phyloP scores from a whole-genome alignment of 2,113 vertebrate genomes.

The Crypturellus undulatus region DNA sequence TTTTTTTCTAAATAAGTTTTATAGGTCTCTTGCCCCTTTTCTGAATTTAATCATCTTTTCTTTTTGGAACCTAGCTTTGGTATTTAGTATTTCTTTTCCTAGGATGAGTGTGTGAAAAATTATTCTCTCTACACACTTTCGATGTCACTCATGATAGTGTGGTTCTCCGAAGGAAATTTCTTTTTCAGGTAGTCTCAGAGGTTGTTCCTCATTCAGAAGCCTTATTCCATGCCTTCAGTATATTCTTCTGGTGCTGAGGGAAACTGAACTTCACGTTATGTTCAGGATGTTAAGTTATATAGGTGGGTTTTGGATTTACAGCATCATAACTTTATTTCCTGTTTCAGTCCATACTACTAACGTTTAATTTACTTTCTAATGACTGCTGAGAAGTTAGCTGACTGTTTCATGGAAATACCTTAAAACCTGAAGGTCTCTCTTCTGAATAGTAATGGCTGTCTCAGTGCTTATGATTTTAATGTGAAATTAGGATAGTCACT shows the following conservation, averaged over 20 bases:
- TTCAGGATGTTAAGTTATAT: neutral
- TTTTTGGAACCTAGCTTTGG: neutral
- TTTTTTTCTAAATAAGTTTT: neutral
- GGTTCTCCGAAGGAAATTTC: neutral
- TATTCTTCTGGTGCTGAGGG: neutral
- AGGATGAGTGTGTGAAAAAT: neutral
- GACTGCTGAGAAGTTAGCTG: neutral
- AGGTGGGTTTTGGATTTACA: neutral
- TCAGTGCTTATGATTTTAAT: slow-evolving; percentile 28
- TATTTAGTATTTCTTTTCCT: neutral
- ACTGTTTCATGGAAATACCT: neutral
- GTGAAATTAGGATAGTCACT: slow-evolving; percentile 34
- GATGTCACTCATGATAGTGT: neutral
- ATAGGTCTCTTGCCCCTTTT: rapidly evolving
- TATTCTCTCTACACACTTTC: rapidly evolving
- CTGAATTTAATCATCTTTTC: neutral
- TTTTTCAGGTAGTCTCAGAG: neutral
- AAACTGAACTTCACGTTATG: neutral
- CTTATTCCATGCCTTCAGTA: neutral
- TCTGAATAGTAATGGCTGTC: slow-evolving; percentile 37
- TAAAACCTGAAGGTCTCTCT: slow-evolving; percentile 28
- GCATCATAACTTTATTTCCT: neutral
- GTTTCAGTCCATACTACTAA: neutral
- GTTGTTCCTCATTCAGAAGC: neutral
- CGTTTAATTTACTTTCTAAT: slow-evolving; percentile 18